These are phyloP conservation scores for Procambarus virginalis DNA, from an alignment of 1,140 invertebrate genomes.

Conservation along the genomic window DNA sequence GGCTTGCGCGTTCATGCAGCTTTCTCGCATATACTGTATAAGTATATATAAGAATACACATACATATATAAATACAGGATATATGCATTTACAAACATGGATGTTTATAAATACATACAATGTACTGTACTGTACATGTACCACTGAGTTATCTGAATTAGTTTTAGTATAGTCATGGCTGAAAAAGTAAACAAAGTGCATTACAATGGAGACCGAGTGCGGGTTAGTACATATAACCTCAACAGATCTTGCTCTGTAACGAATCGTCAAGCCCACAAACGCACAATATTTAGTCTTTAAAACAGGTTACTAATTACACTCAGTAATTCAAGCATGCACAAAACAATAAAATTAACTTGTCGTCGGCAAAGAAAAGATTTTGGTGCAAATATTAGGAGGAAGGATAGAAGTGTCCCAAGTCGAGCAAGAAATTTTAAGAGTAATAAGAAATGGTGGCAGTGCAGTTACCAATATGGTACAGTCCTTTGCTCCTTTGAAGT, in stretches of 20 bases:
- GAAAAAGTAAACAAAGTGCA: background rate
- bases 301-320: background rate
- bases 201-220: background rate
- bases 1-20: too few relatives aligned
- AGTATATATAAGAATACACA: background rate
- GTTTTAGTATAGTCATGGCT: background rate
- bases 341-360: background rate
- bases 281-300: background rate
- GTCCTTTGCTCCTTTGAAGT: too few relatives aligned
- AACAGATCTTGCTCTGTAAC: too few relatives aligned
- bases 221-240: background rate
- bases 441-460: background rate
- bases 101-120: constrained; percentile 1
- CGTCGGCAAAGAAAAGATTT: background rate
- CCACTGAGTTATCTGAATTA: background rate
- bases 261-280: background rate
- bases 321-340: background rate
- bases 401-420: background rate
- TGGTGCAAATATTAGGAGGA: background rate
- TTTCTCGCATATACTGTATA: constrained; percentile 10
- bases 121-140: background rate
- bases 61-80: background rate
- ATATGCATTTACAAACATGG: constrained; percentile 2
- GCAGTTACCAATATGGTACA: background rate
- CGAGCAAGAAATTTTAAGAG: background rate